phyloP scores from a whole-genome alignment of 1,140 invertebrate genomes.

The Macrostomum lignano region DNA sequence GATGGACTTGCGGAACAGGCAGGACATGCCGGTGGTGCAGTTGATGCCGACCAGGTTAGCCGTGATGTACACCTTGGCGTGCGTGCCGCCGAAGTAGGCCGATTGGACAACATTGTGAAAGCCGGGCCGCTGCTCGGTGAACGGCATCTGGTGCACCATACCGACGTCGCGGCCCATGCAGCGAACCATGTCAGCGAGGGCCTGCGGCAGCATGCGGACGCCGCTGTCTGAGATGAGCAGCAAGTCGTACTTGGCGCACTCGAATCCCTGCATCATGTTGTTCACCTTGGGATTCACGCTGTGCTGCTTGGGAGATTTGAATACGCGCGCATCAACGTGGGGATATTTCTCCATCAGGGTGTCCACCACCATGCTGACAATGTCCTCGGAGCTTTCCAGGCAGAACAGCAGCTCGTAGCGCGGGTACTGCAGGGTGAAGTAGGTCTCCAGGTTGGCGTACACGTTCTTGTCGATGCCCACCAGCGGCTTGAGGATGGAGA shows the following conservation, averaged over 20 bases:
- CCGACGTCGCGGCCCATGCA: slow-evolving; percentile 55
- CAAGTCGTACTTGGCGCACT: slow-evolving; percentile 57
- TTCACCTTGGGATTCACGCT: slow-evolving; percentile 78
- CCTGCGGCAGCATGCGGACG: slow-evolving; percentile 1
- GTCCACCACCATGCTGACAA: slow-evolving; percentile 55
- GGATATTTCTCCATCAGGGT: slow-evolving; percentile 64
- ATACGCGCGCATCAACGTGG: slow-evolving; percentile 49
- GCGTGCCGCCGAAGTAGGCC: slow-evolving; percentile 86
- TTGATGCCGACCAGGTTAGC: slow-evolving; percentile 46
- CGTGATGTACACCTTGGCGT: slow-evolving; percentile 54
- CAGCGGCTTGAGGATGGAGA: slow-evolving; percentile 78
- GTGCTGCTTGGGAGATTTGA: slow-evolving; percentile 35
- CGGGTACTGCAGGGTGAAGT: slow-evolving; percentile 78
- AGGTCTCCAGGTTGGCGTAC: slow-evolving; percentile 70
- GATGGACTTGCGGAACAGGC: slow-evolving; percentile 55
- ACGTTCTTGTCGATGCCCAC: slow-evolving; percentile 79
- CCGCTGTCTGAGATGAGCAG: slow-evolving; percentile 48
- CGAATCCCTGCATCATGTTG: slow-evolving; percentile 83
- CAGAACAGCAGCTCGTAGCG: slow-evolving; percentile 79
- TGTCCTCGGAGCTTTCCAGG: slow-evolving; percentile 67
- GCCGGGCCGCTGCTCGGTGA: too few relatives aligned
- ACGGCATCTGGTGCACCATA: slow-evolving; percentile 91
- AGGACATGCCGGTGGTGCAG: slow-evolving; percentile 95
- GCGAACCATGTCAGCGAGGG: slow-evolving; percentile 54
- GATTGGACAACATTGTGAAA: too few relatives aligned